Evolutionary conservation across 2,797 vertebrate species (phyloP), one percentile per base, ranked within the genome.

Genomic region (Threskiornis aethiopicus): DNA sequence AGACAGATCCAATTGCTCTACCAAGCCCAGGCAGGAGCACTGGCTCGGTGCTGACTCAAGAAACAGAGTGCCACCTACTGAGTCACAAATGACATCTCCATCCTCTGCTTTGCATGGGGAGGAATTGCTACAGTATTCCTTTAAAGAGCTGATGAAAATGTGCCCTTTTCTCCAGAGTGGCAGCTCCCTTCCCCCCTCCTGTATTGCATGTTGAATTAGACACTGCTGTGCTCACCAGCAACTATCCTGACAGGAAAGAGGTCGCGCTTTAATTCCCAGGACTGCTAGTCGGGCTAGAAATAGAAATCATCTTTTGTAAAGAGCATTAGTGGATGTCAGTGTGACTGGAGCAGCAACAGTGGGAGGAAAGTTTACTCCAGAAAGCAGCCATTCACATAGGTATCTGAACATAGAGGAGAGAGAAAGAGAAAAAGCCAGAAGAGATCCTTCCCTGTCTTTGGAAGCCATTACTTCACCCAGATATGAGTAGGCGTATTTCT

Each of bases 41-140:
- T 11, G 33, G 42, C 73, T 77, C 2, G 0, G 54, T 6, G 73
- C 83, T 70, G 77, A 64, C 58, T 93, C 85, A 78, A 75, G 87
- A 78, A 94, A 49, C 49, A 90, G 89, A 95, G 91, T 93, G 94
- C 91, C 80, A 95, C 85, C 93, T 95, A 70, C 92, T 93, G 96
- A 94, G 89, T 42, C 66, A 72, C 78, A 18, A 79, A 14, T 4
- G 64, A n/a, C 52, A 91, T 73, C 88, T 86, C 41, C 62, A 52
- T 12, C 16, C 55, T 83, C 70, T 16, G 55, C 47, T 69, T 22
- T 39, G 42, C 4, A 29, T 1, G n/a, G 35, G 33, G 24, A 89
- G 51, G 59, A 65, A 26, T 20, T 2, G 72, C 33, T 52, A 22
- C 13, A 11, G 28, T 2, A 37, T 31, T 76, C 58, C 58, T 29